Percentiles rank a stretch among this genome's conserved stretches.
phyloP scores from a whole-genome alignment of 2,113 vertebrate species.

The Micromys minutus region DNA sequence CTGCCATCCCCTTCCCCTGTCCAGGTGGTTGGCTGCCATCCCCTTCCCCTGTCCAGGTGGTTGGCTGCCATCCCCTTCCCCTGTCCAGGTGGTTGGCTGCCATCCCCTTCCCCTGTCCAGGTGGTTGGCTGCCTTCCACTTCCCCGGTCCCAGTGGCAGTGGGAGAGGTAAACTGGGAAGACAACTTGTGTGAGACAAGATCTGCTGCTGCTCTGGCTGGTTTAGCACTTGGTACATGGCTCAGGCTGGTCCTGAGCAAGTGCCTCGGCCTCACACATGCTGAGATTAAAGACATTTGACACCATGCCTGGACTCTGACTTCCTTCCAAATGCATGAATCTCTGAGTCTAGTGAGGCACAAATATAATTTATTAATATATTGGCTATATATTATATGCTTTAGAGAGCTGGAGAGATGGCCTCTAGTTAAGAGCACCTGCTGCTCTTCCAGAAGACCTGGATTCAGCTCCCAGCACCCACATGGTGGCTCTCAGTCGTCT shows the following conservation, averaged over 20 bases:
- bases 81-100: too few relatives aligned
- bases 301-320: neutral
- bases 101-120: too few relatives aligned
- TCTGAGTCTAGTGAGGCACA: constrained; percentile 31
- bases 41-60: too few relatives aligned
- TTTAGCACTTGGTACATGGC: neutral
- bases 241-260: neutral
- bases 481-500: neutral
- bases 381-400: constrained; percentile 29
- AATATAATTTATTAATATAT: constrained; percentile 45
- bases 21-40: too few relatives aligned
- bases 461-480: neutral
- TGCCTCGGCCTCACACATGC: neutral
- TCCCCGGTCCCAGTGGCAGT: neutral
- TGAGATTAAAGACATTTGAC: neutral
- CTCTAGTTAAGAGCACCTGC: neutral
- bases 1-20: too few relatives aligned
- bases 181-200: neutral
- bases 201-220: neutral
- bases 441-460: neutral
- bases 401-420: neutral
- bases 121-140: neutral
- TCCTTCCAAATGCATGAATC: constrained; percentile 34
- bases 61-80: too few relatives aligned
- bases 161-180: neutral